phyloP scores from a whole-genome alignment of 1,140 invertebrate genomes.

The Sipha flava region DNA sequence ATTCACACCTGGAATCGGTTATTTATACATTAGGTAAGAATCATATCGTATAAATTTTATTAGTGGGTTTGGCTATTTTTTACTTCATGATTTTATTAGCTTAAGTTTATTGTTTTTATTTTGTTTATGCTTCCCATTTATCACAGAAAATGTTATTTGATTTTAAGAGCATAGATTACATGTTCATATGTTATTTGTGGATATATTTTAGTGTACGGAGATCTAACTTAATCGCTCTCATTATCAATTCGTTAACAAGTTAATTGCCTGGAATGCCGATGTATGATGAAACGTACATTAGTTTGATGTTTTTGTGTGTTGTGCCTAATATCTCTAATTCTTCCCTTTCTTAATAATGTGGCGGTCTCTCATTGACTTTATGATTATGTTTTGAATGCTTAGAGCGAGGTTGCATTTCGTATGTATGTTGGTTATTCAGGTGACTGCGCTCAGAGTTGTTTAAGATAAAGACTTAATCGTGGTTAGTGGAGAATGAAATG shows the following conservation, averaged over 20 bases:
- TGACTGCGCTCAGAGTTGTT: neutral
- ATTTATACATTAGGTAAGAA: no score
- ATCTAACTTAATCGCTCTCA: neutral
- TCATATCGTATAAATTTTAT: no score
- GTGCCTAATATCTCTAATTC: no score
- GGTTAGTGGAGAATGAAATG: no score
- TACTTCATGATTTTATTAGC: no score
- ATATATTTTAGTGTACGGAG: neutral
- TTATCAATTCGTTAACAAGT: constrained; percentile 32
- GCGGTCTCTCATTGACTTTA: no score
- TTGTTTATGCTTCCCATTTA: neutral
- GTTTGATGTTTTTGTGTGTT: neutral
- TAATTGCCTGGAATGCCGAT: neutral
- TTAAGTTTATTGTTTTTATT: no score
- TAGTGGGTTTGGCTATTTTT: no score
- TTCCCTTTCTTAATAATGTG: no score
- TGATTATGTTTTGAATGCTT: neutral
- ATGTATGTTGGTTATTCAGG: neutral
- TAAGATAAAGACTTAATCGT: neutral
- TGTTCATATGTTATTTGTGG: neutral
- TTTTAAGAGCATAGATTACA: neutral
- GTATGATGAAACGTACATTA: neutral
- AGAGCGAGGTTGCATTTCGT: neutral
- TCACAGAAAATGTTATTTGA: neutral
- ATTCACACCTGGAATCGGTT: no score